phyloP scores from a whole-genome alignment of 2,113 vertebrate species.

The Mormyrus iriodes region DNA sequence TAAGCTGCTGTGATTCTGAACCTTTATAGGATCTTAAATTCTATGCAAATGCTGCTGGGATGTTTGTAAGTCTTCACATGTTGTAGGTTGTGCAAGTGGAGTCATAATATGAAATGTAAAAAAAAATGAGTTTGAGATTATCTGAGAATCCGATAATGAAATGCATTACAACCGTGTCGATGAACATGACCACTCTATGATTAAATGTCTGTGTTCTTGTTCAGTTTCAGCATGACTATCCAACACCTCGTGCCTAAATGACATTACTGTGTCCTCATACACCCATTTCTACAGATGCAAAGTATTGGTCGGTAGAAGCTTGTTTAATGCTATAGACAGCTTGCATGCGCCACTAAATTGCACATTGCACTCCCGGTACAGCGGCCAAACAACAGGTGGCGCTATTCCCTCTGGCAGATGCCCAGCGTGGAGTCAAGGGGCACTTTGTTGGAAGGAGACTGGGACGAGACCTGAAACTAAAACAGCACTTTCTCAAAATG shows the following conservation, averaged over 20 bases:
- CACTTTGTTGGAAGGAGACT: conserved; percentile 1
- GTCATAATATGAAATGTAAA: background rate
- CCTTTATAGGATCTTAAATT: background rate
- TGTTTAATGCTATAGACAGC: background rate
- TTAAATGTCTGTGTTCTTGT: background rate
- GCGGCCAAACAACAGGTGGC: conserved; percentile 7
- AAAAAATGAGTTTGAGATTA: background rate
- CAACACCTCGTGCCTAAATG: background rate
- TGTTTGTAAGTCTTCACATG: background rate
- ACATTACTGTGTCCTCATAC: background rate
- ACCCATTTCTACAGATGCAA: background rate
- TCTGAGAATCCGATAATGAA: background rate
- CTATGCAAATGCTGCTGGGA: background rate
- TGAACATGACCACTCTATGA: background rate
- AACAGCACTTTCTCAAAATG: background rate
- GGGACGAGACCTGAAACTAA: conserved; percentile 13
- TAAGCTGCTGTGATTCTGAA: background rate
- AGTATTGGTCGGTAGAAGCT: background rate
- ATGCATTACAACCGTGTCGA: background rate
- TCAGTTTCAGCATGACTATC: background rate
- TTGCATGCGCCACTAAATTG: background rate
- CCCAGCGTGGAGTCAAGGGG: background rate
- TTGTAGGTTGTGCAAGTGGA: background rate
- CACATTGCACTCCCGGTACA: background rate
- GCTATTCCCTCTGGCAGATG: conserved; percentile 5